Evolutionary conservation across 2,888 invertebrate species (phyloP), one percentile per base, ranked within the genome.

Genomic region (Altica lythri): DNA sequence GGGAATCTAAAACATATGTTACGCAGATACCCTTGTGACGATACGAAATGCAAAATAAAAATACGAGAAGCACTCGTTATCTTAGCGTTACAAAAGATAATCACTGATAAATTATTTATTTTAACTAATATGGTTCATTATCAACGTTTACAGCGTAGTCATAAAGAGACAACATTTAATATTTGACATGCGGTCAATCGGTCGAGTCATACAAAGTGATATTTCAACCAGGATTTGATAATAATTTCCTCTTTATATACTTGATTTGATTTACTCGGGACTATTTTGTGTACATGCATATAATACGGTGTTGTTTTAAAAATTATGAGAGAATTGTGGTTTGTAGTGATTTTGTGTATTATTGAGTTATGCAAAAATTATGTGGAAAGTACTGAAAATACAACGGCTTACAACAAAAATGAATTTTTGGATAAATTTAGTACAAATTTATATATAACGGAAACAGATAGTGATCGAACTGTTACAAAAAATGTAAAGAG

Each of bases 221-320:
- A 57, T 35, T 47, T 17, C 51, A 42, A 50, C 48, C 52, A 49
- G 27, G 13, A 9, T 42, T 50, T 51, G 60, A 60, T 60, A 57
- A 51, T 42, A 46, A 43, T 57, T 60, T 60, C 60, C 60, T 56
- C 46, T 40, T 43, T 22, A 19, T 38, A 25, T 46, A 16, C 19
- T 32, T 8, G 29, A 35, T 32, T 44, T 43, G 35, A 14, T 47
- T 35, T 51, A 38, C 37, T 25, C 30, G 19, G 25, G n/a, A n/a
- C n/a, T n/a, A n/a, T n/a, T n/a, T 49, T 42, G 42, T 18, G 38
- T 12, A 6, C 19, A 44, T 57, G 34, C 29, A 45, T 35, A 48
- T 13, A 27, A 29, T n/a, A 48, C 27, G 9, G 13, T 45, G 12
- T 19, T 18, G 4, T 32, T n/a, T n/a, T n/a, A n/a, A n/a, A n/a